Evolutionary conservation across 1,140 invertebrate species (phyloP), one percentile per base, ranked within the genome.

Genomic region (Sinella curviseta): DNA sequence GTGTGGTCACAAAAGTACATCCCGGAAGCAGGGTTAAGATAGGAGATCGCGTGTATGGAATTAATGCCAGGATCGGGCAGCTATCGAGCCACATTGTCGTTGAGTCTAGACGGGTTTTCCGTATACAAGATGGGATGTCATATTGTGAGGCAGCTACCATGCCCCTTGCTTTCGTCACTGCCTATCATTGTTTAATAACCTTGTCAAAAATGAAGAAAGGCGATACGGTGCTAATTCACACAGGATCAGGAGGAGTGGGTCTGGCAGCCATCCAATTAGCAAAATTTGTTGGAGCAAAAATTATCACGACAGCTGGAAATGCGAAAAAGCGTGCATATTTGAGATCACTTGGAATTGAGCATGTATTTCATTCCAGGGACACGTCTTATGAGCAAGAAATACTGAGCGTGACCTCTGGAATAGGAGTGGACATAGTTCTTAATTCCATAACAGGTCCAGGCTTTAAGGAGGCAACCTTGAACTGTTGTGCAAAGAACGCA

Each of bases 231-330:
- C 84, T 92, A 0, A 85, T 92, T 60, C 91, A 92, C 85, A 91
- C 91, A 74, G 91, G 90, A 30, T 90, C 57, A 86, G 91, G 91
- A 39, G 89, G 87, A n/a, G 91, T 92, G 35, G 91, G 91, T 0
- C 80, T 90, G 30, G 90, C 91, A 17, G 87, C 88, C 70, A 85
- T 89, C n/a, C 91, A 92, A 84, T 85, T 92, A 2, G 90, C 88
- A 0, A 87, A 84, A 84, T 84, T 28, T 74, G 80, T 84, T 78
- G 90, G 87, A 16, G 30, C 73, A 2, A 74, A 55, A 76, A 79
- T 79, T 28, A 76, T 76, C 36, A 34, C 78, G 20, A 79, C 78
- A 14, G 78, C 78, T n/a, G 78, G 78, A 31, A 79, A 55, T 26
- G 1, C 54, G 1, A 8, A 74, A 24, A 76, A 79, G 35, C 17